Conservation (phyloP, 2,888 invertebrate genomes). For the Drosophila pseudotakahashii region DNA sequence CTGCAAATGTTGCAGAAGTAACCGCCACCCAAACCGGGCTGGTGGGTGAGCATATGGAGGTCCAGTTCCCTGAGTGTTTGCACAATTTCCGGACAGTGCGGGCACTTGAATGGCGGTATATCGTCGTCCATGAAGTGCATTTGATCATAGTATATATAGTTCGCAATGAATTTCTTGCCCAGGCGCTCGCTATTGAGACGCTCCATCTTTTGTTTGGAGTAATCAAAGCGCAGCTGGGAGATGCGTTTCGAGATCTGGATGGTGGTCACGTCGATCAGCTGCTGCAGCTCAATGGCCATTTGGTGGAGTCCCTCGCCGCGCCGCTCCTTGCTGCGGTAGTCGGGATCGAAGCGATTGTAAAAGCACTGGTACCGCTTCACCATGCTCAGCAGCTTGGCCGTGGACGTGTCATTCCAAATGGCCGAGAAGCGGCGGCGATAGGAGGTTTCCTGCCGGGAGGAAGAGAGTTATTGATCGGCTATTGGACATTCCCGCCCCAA, state of each 20-base stretch:
- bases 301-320: conserved; percentile 80
- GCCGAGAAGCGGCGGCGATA: conserved; percentile 81
- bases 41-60: conserved; percentile 74
- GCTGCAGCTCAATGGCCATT: conserved; percentile 77
- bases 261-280: conserved; percentile 78
- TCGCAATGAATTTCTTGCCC: conserved; percentile 72
- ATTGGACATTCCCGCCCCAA: neutral
- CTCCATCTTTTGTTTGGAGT: conserved; percentile 81
- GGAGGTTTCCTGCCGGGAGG: conserved; percentile 69
- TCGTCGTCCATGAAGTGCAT: conserved; percentile 81
- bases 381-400: conserved; percentile 74
- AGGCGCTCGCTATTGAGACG: conserved; percentile 75
- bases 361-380: conserved; percentile 79
- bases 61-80: conserved; percentile 79
- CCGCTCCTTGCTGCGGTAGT: conserved; percentile 81
- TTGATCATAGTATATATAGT: conserved; percentile 79
- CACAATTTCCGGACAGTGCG: conserved; percentile 74
- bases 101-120: conserved; percentile 81
- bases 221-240: conserved; percentile 80
- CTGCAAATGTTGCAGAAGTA: conserved; percentile 76
- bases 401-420: conserved; percentile 81
- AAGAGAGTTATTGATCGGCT: neutral
- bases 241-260: conserved; percentile 82
- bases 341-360: conserved; percentile 80
- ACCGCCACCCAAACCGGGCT: conserved; percentile 62